These are phyloP conservation scores for Adelognathus sp. DNA, from an alignment of 2,888 invertebrate species.

Conservation along the genomic window DNA sequence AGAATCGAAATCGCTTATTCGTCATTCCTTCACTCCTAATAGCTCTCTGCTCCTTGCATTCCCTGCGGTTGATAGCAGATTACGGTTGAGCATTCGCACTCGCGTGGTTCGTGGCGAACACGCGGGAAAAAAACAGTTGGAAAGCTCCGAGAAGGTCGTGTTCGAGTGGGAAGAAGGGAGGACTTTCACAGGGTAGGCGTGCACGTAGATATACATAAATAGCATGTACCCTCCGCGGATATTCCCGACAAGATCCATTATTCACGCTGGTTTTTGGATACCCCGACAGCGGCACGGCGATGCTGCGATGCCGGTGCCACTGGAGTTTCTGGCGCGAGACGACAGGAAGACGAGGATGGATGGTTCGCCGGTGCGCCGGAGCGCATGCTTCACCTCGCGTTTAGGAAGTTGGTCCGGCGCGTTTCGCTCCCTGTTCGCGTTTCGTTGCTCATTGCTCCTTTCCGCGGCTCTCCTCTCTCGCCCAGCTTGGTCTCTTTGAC, in stretches of 20 bases:
- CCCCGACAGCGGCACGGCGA: conserved; percentile 5
- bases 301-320: conserved; percentile 1
- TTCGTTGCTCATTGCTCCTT: not conserved
- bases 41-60: not conserved
- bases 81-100: not conserved
- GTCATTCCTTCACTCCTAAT: not conserved
- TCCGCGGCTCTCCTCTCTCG: not conserved
- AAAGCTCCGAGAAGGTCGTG: not conserved
- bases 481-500: too few relatives aligned
- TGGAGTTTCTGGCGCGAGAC: conserved; percentile 12
- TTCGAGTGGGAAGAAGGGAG: not conserved
- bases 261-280: conserved; percentile 38
- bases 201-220: not conserved
- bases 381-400: conserved; percentile 21
- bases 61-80: not conserved
- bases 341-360: conserved; percentile 42
- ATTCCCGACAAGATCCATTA: conserved; percentile 51
- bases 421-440: too few relatives aligned
- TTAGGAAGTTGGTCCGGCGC: conserved; percentile 19
- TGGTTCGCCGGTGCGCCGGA: conserved; percentile 24
- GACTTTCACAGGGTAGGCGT: not conserved
- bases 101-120: not conserved
- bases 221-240: conserved; percentile 1
- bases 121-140: not conserved
- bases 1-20: not conserved